These are phyloP conservation scores for Rhagium mordax DNA, from an alignment of 2,888 invertebrate genomes.

Conservation along the genomic window DNA sequence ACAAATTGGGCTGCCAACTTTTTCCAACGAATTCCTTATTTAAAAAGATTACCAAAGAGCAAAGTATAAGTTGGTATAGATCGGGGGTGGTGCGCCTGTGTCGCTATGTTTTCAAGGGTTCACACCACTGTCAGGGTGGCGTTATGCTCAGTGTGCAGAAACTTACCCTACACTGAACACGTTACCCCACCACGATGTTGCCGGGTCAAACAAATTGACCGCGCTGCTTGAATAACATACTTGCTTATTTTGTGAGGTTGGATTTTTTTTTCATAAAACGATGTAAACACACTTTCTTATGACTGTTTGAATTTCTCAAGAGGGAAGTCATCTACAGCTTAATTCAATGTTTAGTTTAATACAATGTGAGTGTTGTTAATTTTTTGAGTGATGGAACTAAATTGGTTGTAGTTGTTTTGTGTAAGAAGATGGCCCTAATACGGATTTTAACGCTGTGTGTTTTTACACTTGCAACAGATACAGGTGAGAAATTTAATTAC, in stretches of 20 bases:
- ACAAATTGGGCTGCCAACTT: conserved; percentile 53
- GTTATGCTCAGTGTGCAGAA: conserved; percentile 60
- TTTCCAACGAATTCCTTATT: conserved; percentile 50
- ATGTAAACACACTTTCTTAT: conserved; percentile 13
- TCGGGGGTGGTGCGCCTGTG: conserved; percentile 58
- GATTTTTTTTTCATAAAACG: not conserved
- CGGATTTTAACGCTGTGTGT: conserved; percentile 53
- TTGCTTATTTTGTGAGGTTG: conserved; percentile 17
- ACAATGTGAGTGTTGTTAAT: conserved; percentile 52
- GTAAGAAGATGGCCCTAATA: conserved; percentile 48
- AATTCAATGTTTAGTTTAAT: conserved; percentile 36
- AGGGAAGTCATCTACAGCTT: not conserved
- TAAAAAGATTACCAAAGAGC: conserved; percentile 47
- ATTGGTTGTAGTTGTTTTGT: conserved; percentile 45
- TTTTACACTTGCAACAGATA: conserved; percentile 47
- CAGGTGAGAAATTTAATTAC: conserved; percentile 46
- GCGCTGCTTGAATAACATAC: conserved; percentile 35
- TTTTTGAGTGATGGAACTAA: conserved; percentile 47
- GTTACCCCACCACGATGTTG: conserved; percentile 47
- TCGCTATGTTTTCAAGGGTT: conserved; percentile 56
- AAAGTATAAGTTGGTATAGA: conserved; percentile 53
- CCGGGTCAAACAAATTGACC: conserved; percentile 43
- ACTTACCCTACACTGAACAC: conserved; percentile 49
- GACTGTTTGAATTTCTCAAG: not conserved
- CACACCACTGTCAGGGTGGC: conserved; percentile 59